phyloP scores from a whole-genome alignment of 2,888 invertebrate species.

The Priocnemis perturbator region DNA sequence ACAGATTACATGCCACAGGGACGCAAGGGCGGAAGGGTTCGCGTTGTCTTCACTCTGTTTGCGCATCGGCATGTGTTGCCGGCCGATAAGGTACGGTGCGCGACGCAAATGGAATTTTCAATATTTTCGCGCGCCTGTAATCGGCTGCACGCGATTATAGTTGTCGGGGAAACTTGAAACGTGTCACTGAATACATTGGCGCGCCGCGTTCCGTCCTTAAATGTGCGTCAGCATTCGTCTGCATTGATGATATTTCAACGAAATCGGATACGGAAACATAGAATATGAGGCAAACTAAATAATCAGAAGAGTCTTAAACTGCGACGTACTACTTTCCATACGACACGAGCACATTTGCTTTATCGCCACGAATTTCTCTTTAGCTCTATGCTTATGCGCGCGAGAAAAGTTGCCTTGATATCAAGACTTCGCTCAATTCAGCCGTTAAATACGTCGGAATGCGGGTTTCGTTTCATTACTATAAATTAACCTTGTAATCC shows the following conservation, averaged over 20 bases:
- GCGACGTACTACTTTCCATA: too few species aligned
- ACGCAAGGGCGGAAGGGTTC: conserved; percentile 63
- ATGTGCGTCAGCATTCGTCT: too few species aligned
- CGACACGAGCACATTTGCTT: too few species aligned
- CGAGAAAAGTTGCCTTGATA: not conserved
- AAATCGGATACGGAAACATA: too few species aligned
- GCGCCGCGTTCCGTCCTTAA: too few species aligned
- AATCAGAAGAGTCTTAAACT: too few species aligned
- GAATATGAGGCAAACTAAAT: too few species aligned
- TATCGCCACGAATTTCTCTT: conserved; percentile 8
- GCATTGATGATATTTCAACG: too few species aligned
- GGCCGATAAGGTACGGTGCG: conserved; percentile 58
- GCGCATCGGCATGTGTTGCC: conserved; percentile 62
- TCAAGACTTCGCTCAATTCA: not conserved
- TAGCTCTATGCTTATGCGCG: too few species aligned
- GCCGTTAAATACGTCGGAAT: too few species aligned
- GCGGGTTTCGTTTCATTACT: conserved; percentile 24
- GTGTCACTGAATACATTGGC: not conserved
- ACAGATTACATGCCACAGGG: conserved; percentile 74
- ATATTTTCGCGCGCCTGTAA: conserved; percentile 1
- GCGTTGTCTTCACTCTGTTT: conserved; percentile 56
- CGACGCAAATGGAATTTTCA: conserved; percentile 18
- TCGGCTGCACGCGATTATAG: not conserved
- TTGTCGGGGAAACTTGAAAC: not conserved
- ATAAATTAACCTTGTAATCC: conserved; percentile 62